Conservation (phyloP, 2,797 vertebrate species). For the Myotis planiceps region DNA sequence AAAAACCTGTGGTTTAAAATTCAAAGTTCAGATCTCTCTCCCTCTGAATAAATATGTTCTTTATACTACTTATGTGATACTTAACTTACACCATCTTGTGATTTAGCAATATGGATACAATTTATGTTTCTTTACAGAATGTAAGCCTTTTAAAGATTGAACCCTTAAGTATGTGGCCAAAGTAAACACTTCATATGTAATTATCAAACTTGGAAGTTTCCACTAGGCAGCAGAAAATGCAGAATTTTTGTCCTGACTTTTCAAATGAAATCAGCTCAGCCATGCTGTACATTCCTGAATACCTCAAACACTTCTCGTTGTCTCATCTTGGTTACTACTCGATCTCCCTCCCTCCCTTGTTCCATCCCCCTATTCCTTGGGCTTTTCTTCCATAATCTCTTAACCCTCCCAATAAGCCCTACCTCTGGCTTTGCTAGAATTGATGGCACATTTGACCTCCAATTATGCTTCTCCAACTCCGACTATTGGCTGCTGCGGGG, state of each 20-base stretch:
- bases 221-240: background rate
- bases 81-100: background rate
- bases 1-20: background rate
- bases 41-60: background rate
- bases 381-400: background rate
- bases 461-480: background rate
- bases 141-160: slow-evolving; percentile 26
- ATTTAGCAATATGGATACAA: slow-evolving; percentile 19
- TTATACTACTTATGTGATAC: background rate
- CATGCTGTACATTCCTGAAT: background rate
- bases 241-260: background rate
- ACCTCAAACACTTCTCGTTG: background rate
- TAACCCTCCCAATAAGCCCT: background rate
- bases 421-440: background rate
- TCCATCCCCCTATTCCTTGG: background rate
- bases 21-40: background rate
- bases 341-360: no score
- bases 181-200: slow-evolving; percentile 42
- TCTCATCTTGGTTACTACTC: background rate
- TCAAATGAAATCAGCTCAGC: background rate
- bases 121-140: slow-evolving; percentile 46
- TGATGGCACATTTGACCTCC: background rate
- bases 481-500: background rate
- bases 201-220: slow-evolving; percentile 43
- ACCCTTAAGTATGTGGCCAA: background rate